Evolutionary conservation across 1,140 invertebrate genomes (phyloP).

Genomic region (Heliconius hewitsoni): DNA sequence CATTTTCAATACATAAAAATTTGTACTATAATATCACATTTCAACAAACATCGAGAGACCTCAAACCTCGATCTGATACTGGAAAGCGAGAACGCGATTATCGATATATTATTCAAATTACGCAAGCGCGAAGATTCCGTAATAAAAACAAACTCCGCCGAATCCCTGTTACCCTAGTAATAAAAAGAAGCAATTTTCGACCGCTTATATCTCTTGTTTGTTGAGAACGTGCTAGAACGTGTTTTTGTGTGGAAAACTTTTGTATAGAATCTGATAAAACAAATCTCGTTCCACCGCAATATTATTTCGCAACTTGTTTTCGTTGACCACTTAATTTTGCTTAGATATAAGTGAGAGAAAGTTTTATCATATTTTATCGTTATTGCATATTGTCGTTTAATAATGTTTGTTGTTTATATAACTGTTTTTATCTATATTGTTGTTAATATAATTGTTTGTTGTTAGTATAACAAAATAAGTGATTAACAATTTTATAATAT

Average conservation of each 20-base stretch:
- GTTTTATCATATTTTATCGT: background rate
- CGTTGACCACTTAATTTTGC: slow-evolving; percentile 30
- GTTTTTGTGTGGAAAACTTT: slow-evolving; percentile 47
- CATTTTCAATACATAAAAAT: too few species aligned
- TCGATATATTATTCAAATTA: slow-evolving; percentile 48
- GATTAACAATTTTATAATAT: too few species aligned
- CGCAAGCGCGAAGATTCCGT: slow-evolving; percentile 39
- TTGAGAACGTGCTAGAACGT: slow-evolving; percentile 41
- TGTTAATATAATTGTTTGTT: too few species aligned
- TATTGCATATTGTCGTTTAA: background rate
- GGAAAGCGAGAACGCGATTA: slow-evolving; percentile 23
- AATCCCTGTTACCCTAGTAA: slow-evolving; percentile 46
- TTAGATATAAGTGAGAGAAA: background rate
- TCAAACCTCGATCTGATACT: slow-evolving; percentile 3
- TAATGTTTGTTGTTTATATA: background rate
- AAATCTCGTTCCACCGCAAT: slow-evolving; percentile 39
- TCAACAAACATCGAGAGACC: background rate
- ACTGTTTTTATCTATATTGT: too few species aligned
- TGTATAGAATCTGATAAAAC: slow-evolving; percentile 48
- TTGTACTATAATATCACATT: background rate
- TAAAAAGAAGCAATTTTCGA: slow-evolving; percentile 44
- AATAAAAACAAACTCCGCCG: slow-evolving; percentile 46
- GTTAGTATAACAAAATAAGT: too few species aligned
- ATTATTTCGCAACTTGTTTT: slow-evolving; percentile 34
- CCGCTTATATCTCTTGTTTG: slow-evolving; percentile 55